Evolutionary conservation across 2,888 invertebrate species (phyloP).

Genomic region (Papilio gigon): DNA sequence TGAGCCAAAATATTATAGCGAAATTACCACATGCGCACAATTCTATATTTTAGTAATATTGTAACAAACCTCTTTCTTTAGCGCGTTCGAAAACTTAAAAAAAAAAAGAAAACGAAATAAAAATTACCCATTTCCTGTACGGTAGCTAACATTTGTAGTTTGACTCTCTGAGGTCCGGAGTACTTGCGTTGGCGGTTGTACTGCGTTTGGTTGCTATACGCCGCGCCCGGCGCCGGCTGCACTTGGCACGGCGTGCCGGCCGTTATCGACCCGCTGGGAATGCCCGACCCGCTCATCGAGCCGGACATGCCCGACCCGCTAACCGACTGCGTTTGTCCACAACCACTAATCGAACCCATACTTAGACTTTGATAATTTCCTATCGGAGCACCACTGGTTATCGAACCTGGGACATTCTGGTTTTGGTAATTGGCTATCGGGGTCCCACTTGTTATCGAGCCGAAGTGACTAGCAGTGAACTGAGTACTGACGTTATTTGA

Average conservation of each 20-base stretch:
- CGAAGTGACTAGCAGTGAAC: conserved; percentile 39
- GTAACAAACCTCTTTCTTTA: not conserved
- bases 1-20: conserved; percentile 39
- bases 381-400: conserved; percentile 44
- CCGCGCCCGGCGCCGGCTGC: conserved; percentile 41
- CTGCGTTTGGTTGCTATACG: conserved; percentile 49
- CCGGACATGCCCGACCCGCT: conserved; percentile 7
- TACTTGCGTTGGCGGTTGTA: conserved; percentile 78
- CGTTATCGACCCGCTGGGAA: conserved; percentile 54
- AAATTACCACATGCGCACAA: conserved; percentile 28
- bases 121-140: conserved; percentile 90
- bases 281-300: conserved; percentile 21
- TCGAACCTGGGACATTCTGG: conserved; percentile 42
- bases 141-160: conserved; percentile 82
- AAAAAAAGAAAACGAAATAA: conserved; percentile 47
- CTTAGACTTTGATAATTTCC: conserved; percentile 42
- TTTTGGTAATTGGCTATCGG: conserved; percentile 29
- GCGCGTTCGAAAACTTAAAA: conserved; percentile 39
- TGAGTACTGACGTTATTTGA: conserved; percentile 36
- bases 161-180: conserved; percentile 80
- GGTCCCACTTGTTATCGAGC: conserved; percentile 44
- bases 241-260: conserved; percentile 55
- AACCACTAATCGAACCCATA: conserved; percentile 37
- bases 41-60: not conserved
- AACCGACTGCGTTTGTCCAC: not conserved